These are phyloP conservation scores for Siniperca knerii DNA, from an alignment of 2,113 vertebrate species.

Conservation along the genomic window DNA sequence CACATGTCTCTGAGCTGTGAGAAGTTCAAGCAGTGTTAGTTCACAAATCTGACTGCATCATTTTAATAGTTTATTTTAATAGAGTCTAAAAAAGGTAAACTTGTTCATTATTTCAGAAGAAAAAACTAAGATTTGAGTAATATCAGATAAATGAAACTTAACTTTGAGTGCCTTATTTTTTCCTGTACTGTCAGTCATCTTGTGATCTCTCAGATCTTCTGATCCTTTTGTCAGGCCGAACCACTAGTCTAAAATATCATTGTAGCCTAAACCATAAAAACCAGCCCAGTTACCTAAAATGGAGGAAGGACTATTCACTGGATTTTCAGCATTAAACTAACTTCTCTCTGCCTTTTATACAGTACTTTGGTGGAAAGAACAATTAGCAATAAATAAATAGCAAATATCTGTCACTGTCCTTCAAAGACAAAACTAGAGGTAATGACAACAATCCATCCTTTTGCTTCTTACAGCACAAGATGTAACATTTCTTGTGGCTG, in stretches of 20 bases:
- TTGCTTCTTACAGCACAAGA: conserved; percentile 13
- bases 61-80: neutral
- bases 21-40: neutral
- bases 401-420: conserved; percentile 3
- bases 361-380: neutral
- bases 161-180: neutral
- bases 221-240: neutral
- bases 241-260: neutral
- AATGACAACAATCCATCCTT: neutral
- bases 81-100: neutral
- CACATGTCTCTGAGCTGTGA: neutral
- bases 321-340: neutral
- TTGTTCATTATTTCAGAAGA: neutral
- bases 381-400: conserved; percentile 5
- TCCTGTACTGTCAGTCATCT: neutral
- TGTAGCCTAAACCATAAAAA: neutral
- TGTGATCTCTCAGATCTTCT: neutral
- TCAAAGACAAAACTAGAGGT: conserved; percentile 11
- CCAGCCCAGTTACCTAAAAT: neutral
- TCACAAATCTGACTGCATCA: neutral
- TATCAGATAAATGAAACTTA: neutral
- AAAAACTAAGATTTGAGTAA: neutral
- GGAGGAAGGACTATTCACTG: neutral
- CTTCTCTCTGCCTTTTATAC: neutral
- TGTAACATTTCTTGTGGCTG: conserved; percentile 19